Base-by-base conservation (phyloP, 92 coral and sea anemone genomes). In the Chrysogorgia sp. region DNA sequence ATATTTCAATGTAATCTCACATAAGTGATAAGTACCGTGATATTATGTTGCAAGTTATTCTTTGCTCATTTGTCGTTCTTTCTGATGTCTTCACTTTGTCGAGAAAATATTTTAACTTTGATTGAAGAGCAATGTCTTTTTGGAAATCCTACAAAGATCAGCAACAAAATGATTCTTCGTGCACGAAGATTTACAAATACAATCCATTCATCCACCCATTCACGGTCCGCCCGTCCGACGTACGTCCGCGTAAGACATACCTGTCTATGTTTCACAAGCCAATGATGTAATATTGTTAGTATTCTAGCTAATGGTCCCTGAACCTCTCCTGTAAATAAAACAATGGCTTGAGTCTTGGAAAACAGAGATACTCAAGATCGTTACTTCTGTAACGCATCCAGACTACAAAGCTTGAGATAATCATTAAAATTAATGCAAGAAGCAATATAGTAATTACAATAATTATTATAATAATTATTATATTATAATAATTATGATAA, bases 261-360 rank as follows among this genome's bases (percentile, higher is more conserved):
- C 88, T 93, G 96, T 1, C 96, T 86, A 78, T 93, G 96, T 82
- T 93, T 93, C 24, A 96, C 91, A 21, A 93, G 91, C 97, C 97
- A 93, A 58, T 93, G 97, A 60, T 96, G 92, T 53, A 93, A 52
- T 26, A 93, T 83, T 25, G 97, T 91, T 55, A 93, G 80, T 34
- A 93, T 93, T 83, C 97, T 83, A 89, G 89, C 59, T 28, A 69
- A 69, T 24, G 76, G 76, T 0, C 59, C 34, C 34, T 69, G 76
- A 69, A 69, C 59, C 22, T 69, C 76, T 0, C 76, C 76, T 69
- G 48, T 5, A 3, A 21, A 13, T 22, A 67, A 0, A 24, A 69
- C 17, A 10, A 8, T 13, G 15, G 40, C 15, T 47, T 15, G 7
- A 47, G 15, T 15, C 2, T 2, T 6, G 2, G n/a, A 47, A 6